Conservation (phyloP, 2,888 invertebrate genomes). For the Leptinotarsa tumamoca region DNA sequence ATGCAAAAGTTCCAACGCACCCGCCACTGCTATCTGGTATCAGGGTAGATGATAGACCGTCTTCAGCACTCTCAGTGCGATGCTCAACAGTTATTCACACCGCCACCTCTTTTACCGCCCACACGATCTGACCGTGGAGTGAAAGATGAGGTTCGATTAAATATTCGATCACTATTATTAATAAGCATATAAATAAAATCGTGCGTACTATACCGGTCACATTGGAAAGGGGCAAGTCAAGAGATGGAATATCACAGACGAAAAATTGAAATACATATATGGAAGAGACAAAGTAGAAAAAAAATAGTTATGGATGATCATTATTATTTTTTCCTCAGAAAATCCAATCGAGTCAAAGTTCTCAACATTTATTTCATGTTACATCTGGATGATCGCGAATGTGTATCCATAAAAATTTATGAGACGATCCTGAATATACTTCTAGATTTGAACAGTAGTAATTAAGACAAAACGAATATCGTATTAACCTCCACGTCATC, state of each 20-base stretch:
- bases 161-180: constrained; percentile 51
- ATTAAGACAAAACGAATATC: no score
- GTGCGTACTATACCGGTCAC: constrained; percentile 14
- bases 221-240: not conserved
- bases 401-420: no score
- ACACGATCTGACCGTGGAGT: constrained; percentile 41
- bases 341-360: no score
- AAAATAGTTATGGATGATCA: no score
- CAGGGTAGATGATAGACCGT: constrained; percentile 28
- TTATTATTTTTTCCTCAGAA: no score
- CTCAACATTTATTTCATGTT: no score
- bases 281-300: not conserved
- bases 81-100: constrained; percentile 51
- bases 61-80: constrained; percentile 40
- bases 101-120: constrained; percentile 53
- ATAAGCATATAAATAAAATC: constrained; percentile 31
- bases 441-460: no score
- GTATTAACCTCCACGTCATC: no score
- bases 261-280: not conserved
- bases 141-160: constrained; percentile 44
- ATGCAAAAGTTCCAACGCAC: not conserved
- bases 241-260: not conserved
- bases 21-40: not conserved
- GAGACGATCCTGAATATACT: no score
- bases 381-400: no score